Evolutionary conservation across 37 sponge, comb jelly and placozoan genomes (phyloP).

Genomic region (Agelas oroides): DNA sequence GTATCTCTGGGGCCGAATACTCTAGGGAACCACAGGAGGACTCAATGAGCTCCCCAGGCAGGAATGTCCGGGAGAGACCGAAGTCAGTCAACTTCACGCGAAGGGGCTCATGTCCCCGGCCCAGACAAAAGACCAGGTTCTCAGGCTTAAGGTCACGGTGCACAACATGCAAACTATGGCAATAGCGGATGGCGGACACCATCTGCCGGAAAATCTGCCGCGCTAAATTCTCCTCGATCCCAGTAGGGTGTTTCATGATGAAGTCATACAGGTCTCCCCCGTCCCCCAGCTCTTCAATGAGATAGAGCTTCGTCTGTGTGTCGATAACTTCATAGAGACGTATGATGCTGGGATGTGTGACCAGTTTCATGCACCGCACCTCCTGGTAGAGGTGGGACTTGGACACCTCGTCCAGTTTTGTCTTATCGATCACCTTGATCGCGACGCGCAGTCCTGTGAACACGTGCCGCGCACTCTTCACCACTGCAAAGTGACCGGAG

Average conservation of each 20-base stretch:
- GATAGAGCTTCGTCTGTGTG: constrained; percentile 93
- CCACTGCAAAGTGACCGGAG: constrained; percentile 95
- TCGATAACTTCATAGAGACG: constrained; percentile 97
- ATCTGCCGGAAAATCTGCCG: constrained; percentile 83
- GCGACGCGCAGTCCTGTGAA: constrained; percentile 94
- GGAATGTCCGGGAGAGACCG: constrained; percentile 90
- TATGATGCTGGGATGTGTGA: constrained; percentile 94
- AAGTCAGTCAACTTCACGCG: constrained; percentile 94
- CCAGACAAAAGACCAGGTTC: constrained; percentile 91
- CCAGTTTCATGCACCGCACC: constrained; percentile 97
- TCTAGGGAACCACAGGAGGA: constrained; percentile 94
- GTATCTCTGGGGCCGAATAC: constrained; percentile 97
- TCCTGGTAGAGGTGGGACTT: constrained; percentile 92
- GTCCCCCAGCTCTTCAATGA: constrained; percentile 93
- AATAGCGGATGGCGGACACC: constrained; percentile 92
- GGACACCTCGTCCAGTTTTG: constrained; percentile 92
- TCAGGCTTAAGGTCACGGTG: constrained; percentile 98
- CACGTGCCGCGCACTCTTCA: constrained; percentile 92
- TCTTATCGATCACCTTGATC: constrained; percentile 98
- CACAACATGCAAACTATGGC: constrained; percentile 95
- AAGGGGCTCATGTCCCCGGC: background rate
- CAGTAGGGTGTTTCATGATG: constrained; percentile 87
- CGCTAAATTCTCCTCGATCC: constrained; percentile 80
- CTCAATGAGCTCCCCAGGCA: constrained; percentile 93
- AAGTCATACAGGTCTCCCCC: constrained; percentile 97